Base-by-base conservation (phyloP, 2,113 vertebrate species). In the Bufo gargarizans region DNA sequence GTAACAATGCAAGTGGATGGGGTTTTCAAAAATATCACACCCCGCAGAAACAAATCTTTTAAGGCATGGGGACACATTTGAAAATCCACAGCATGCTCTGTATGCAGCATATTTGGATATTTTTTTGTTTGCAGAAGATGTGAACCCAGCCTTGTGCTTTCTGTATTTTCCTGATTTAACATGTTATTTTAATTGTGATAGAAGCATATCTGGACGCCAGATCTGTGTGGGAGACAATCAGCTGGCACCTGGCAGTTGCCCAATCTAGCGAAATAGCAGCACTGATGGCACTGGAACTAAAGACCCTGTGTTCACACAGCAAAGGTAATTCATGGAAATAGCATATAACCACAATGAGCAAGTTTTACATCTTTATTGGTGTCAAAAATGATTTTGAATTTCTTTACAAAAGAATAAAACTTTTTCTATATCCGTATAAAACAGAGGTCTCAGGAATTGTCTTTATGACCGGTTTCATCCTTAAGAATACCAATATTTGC, bases 351-450 rank as follows among this genome's bases (percentile, higher is more conserved):
- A 2, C 16, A 69, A 0, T 82, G 90, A 92, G 85, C 90, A 90
- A 93, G 47, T 91, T 53, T 88, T 90, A 93, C 89, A 63, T 90
- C 85, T 95, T 96, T 96, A 96, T 95, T 95, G 77, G 84, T 85
- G 90, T 91, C 90, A 86, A 90, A 92, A 89, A 47, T 45, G 88
- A 87, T 8, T 90, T 88, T 85, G 50, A 20, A 20, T 85, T 89
- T 93, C 83, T 91, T 92, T 93, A 92, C 91, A 94, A 94, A 94
- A 93, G 88, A 91, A 93, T 94, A 93, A 86, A 92, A 92, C 69
- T 89, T 91, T 89, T 92, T 33, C 85, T 93, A 89, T 88, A 55
- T 71, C 50, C 86, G 87, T 94, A 93, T 91, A 92, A 91, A 91
- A 88, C 58, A 86, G 88, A 85, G 89, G 89, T 90, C 4, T 85